Conservation (phyloP, 2,113 vertebrate species). For the Ciconia boyciana region DNA sequence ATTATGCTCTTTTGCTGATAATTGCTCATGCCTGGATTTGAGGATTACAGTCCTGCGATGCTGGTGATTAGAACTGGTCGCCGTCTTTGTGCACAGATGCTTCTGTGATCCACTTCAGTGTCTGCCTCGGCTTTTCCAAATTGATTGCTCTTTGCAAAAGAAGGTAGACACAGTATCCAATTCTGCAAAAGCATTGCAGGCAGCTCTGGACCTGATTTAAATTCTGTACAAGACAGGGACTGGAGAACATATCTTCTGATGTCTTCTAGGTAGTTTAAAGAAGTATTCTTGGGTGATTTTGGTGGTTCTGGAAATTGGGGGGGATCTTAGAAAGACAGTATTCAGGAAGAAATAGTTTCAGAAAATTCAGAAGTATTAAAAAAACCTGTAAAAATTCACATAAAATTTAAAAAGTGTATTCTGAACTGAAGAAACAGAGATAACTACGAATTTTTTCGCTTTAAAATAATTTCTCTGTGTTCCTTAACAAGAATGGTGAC, state of each 20-base stretch:
- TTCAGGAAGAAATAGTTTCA: neutral
- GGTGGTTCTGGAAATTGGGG: neutral
- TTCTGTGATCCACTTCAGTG: neutral
- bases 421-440: neutral
- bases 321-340: neutral
- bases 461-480: neutral
- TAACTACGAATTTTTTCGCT: neutral
- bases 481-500: neutral
- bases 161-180: neutral
- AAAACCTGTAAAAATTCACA: neutral
- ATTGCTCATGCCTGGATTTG: constrained; percentile 22
- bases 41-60: neutral
- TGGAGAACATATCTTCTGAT: neutral
- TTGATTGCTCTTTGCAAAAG: neutral
- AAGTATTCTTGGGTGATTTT: neutral
- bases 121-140: neutral
- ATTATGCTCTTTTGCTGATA: constrained; percentile 22
- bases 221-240: neutral
- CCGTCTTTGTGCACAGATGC: neutral
- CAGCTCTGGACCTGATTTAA: neutral
- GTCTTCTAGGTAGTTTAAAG: neutral
- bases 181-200: neutral
- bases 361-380: neutral
- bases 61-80: neutral
- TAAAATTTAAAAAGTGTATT: neutral